These are phyloP conservation scores for Hyperoplus lanceolatus DNA, from an alignment of 2,797 vertebrate species.

Conservation along the genomic window DNA sequence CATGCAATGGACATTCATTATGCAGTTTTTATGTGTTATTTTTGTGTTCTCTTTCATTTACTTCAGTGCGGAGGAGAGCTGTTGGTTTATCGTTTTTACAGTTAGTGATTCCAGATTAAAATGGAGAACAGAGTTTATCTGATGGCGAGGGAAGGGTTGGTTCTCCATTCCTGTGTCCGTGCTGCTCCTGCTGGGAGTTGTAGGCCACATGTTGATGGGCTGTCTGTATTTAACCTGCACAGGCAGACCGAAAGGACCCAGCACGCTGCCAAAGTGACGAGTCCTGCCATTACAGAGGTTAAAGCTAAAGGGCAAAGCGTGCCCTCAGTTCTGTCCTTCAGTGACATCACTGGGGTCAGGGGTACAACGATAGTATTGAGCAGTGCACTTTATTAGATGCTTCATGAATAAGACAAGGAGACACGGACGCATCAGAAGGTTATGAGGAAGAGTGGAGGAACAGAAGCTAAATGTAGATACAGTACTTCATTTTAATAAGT, in stretches of 20 bases:
- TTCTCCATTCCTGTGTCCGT: slow-evolving; percentile 46
- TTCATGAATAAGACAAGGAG: slow-evolving; percentile 86
- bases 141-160: slow-evolving; percentile 29
- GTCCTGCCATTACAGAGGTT: slow-evolving; percentile 85
- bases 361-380: slow-evolving; percentile 90
- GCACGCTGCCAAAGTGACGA: slow-evolving; percentile 87
- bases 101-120: slow-evolving; percentile 55
- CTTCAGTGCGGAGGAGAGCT: slow-evolving; percentile 18
- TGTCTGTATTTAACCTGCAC: slow-evolving; percentile 43
- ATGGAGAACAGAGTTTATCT: slow-evolving; percentile 47
- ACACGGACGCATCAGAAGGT: slow-evolving; percentile 41
- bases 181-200: slow-evolving; percentile 55
- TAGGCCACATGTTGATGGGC: slow-evolving; percentile 60
- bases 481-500: not conserved
- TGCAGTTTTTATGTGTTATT: not conserved
- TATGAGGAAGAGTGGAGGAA: slow-evolving; percentile 12
- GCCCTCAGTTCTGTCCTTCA: slow-evolving; percentile 85
- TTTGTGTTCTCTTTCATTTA: slow-evolving; percentile 22
- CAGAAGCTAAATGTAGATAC: no score
- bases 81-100: slow-evolving; percentile 23
- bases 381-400: slow-evolving; percentile 89
- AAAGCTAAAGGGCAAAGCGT: slow-evolving; percentile 89
- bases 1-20: slow-evolving; percentile 23
- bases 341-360: slow-evolving; percentile 87
- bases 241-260: slow-evolving; percentile 28